phyloP scores from a whole-genome alignment of 2,888 invertebrate species.

The Exephanes ischioxanthus region DNA sequence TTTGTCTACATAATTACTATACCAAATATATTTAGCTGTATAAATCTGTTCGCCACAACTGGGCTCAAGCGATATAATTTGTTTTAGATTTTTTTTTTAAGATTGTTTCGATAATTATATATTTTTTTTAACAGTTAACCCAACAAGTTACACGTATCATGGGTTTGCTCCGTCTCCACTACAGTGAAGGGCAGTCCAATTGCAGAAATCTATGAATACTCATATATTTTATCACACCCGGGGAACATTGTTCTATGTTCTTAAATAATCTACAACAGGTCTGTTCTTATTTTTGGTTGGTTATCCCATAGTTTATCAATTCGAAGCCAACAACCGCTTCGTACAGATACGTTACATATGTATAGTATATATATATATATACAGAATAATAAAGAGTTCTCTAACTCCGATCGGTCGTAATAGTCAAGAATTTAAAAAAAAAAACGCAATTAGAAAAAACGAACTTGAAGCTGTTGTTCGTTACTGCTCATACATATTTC shows the following conservation, averaged over 20 bases:
- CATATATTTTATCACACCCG: background rate
- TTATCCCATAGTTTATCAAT: background rate
- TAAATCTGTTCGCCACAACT: too few species aligned
- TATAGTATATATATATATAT: slow-evolving; percentile 47
- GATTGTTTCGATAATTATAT: too few species aligned
- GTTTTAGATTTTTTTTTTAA: too few species aligned
- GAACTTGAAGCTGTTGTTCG: slow-evolving; percentile 5
- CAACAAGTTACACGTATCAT: too few species aligned
- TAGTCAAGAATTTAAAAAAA: slow-evolving; percentile 7
- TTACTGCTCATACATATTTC: slow-evolving; percentile 8
- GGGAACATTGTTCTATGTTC: background rate
- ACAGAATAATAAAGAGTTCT: slow-evolving; percentile 14
- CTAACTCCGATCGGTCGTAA: background rate
- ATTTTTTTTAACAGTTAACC: too few species aligned
- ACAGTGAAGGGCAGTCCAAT: background rate
- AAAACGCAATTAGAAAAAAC: background rate
- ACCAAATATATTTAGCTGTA: too few species aligned
- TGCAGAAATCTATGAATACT: background rate
- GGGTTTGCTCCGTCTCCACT: too few species aligned
- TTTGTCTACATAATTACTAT: too few species aligned
- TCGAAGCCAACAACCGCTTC: background rate
- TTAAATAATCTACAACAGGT: background rate
- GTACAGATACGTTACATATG: background rate
- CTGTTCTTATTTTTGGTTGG: background rate
- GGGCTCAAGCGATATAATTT: too few species aligned